Evolutionary conservation across 2,113 vertebrate species (phyloP).

Genomic region (Argyrosomus japonicus): DNA sequence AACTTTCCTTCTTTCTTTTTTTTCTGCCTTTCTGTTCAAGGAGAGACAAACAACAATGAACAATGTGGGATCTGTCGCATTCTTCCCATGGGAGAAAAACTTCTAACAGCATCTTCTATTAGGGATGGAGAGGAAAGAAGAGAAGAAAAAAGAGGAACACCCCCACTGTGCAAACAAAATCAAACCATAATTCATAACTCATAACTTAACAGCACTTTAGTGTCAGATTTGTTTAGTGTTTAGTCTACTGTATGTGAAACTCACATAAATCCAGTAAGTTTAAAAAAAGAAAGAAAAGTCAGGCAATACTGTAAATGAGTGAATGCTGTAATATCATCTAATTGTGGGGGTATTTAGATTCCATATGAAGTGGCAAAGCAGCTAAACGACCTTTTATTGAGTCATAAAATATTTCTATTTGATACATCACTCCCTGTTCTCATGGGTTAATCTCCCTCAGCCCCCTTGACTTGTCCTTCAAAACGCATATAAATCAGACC

Average conservation of each 20-base stretch:
- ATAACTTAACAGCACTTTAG: constrained; percentile 39
- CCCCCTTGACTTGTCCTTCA: constrained; percentile 48
- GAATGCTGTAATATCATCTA: background rate
- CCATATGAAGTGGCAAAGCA: background rate
- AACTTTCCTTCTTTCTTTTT: constrained; percentile 11
- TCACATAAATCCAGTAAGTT: constrained; percentile 11
- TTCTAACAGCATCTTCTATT: constrained; percentile 76
- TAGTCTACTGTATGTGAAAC: constrained; percentile 47
- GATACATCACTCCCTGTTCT: background rate
- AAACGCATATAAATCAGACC: constrained; percentile 37
- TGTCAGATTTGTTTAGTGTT: constrained; percentile 55
- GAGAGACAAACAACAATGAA: constrained; percentile 76
- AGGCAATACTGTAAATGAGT: background rate
- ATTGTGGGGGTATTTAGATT: background rate
- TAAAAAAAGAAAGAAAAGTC: background rate
- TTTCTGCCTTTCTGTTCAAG: constrained; percentile 59
- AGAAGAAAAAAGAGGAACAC: constrained; percentile 62
- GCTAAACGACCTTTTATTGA: background rate
- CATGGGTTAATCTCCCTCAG: background rate
- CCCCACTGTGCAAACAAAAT: constrained; percentile 65
- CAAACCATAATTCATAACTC: constrained; percentile 50
- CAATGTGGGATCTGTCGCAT: constrained; percentile 78
- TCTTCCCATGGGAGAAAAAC: constrained; percentile 73
- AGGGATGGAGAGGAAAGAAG: constrained; percentile 61
- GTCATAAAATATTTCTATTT: background rate